phyloP scores from a whole-genome alignment of 2,888 invertebrate species.

The Crocallis elinguaria region DNA sequence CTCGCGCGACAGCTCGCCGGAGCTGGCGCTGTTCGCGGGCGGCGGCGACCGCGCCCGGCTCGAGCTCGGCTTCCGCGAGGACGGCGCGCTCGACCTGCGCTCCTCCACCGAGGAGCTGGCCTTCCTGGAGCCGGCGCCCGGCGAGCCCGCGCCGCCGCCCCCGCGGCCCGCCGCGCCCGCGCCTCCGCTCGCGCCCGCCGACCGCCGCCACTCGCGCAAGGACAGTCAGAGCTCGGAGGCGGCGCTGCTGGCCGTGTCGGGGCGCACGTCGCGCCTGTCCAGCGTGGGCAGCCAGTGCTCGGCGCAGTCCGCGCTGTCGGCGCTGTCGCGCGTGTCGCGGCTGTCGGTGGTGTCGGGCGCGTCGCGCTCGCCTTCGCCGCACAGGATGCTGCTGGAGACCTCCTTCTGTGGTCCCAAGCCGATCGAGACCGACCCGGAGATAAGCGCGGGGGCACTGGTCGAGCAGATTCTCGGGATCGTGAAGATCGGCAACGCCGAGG shows the following conservation, averaged over 20 bases:
- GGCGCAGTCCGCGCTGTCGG: slow-evolving; percentile 77
- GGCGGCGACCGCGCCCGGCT: slow-evolving; percentile 56
- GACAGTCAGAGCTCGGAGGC: slow-evolving; percentile 92
- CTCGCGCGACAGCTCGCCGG: slow-evolving; percentile 93
- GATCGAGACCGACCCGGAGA: slow-evolving; percentile 81
- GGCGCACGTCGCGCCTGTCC: slow-evolving; percentile 89
- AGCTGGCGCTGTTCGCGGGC: slow-evolving; percentile 91
- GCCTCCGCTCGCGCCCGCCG: slow-evolving; percentile 74
- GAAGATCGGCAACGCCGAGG: slow-evolving; percentile 44
- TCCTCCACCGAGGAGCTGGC: slow-evolving; percentile 95
- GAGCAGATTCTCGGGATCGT: slow-evolving; percentile 75
- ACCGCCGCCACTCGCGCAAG: slow-evolving; percentile 85
- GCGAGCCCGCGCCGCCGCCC: slow-evolving; percentile 53
- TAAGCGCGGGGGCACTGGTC: slow-evolving; percentile 75
- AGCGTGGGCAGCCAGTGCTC: slow-evolving; percentile 93
- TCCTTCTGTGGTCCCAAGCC: slow-evolving; percentile 95
- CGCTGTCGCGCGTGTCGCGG: slow-evolving; percentile 64
- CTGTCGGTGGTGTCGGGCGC: slow-evolving; percentile 79
- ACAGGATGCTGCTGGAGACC: slow-evolving; percentile 94
- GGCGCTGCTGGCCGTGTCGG: slow-evolving; percentile 89
- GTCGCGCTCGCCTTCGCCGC: slow-evolving; percentile 94
- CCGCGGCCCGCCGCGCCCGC: slow-evolving; percentile 46
- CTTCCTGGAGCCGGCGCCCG: slow-evolving; percentile 87
- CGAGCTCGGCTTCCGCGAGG: slow-evolving; percentile 87
- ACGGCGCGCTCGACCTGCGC: slow-evolving; percentile 93